phyloP scores from a whole-genome alignment of 37 sponge, comb jelly and placozoan genomes.

The Sycon ciliatum region DNA sequence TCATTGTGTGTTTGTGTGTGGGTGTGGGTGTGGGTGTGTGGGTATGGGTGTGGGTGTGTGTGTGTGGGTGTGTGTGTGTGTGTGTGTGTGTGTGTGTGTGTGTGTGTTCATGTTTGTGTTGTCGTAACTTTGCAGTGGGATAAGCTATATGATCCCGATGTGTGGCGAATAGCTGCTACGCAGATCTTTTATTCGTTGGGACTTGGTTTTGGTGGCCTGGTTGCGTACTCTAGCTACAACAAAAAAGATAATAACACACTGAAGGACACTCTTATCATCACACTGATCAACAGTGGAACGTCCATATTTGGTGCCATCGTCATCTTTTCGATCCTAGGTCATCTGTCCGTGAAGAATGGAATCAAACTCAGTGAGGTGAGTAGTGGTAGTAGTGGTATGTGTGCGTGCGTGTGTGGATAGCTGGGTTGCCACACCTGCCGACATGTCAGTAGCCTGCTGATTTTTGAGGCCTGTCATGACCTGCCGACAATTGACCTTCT shows the following conservation, averaged over 20 bases:
- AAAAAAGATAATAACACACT: constrained; percentile 35
- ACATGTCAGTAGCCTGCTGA: too few relatives aligned
- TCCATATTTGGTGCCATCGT: constrained; percentile 78
- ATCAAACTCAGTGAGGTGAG: constrained; percentile 27
- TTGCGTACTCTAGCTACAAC: constrained; percentile 77
- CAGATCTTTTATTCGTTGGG: constrained; percentile 96
- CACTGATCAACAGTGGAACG: constrained; percentile 69
- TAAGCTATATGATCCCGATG: constrained; percentile 46
- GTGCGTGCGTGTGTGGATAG: too few relatives aligned
- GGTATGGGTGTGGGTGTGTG: too few relatives aligned
- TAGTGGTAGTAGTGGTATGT: too few relatives aligned
- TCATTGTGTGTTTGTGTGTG: too few relatives aligned
- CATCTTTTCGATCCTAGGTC: constrained; percentile 83
- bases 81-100: too few relatives aligned
- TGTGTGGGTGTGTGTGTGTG: too few relatives aligned
- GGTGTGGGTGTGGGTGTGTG: too few relatives aligned
- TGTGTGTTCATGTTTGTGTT: too few relatives aligned
- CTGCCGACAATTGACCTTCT: too few relatives aligned
- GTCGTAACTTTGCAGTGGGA: neutral
- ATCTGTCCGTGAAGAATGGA: constrained; percentile 37
- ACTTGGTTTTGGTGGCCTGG: constrained; percentile 68
- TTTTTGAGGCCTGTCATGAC: too few relatives aligned
- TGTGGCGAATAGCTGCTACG: constrained; percentile 91
- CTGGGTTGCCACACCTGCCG: too few relatives aligned
- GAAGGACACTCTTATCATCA: constrained; percentile 60